Evolutionary conservation across 2,888 invertebrate species (phyloP).

Genomic region (Erebia aethiops): DNA sequence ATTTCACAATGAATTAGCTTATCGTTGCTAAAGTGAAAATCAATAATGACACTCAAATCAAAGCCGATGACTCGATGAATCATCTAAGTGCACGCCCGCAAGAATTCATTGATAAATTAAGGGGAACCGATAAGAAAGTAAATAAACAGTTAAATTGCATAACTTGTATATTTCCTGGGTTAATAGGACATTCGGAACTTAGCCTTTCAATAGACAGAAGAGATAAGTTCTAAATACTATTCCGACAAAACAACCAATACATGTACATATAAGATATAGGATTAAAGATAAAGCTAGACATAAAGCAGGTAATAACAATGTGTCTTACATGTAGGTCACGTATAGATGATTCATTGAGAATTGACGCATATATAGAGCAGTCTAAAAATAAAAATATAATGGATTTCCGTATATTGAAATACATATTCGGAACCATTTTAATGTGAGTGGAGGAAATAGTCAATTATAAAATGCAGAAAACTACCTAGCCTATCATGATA

Average conservation of each 20-base stretch:
- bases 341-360: slow-evolving; percentile 14
- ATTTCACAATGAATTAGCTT: slow-evolving; percentile 17
- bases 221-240: slow-evolving; percentile 3
- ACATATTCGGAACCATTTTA: too few relatives aligned
- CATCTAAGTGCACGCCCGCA: slow-evolving; percentile 32
- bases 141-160: slow-evolving; percentile 41
- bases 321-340: slow-evolving; percentile 24
- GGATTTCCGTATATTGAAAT: background rate
- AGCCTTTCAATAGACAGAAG: background rate
- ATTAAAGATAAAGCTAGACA: slow-evolving; percentile 15
- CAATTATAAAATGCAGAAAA: background rate
- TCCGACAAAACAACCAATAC: background rate
- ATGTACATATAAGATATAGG: background rate
- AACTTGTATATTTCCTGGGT: slow-evolving; percentile 21
- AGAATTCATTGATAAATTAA: slow-evolving; percentile 40
- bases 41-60: slow-evolving; percentile 22
- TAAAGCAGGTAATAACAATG: slow-evolving; percentile 14
- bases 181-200: slow-evolving; percentile 4
- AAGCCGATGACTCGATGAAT: slow-evolving; percentile 36
- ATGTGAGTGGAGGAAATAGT: background rate
- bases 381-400: background rate
- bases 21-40: slow-evolving; percentile 21
- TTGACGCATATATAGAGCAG: background rate
- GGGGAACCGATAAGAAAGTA: slow-evolving; percentile 44
- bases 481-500: background rate